These are phyloP conservation scores for Plutella xylostella DNA, from an alignment of 2,888 invertebrate genomes.

Conservation along the genomic window DNA sequence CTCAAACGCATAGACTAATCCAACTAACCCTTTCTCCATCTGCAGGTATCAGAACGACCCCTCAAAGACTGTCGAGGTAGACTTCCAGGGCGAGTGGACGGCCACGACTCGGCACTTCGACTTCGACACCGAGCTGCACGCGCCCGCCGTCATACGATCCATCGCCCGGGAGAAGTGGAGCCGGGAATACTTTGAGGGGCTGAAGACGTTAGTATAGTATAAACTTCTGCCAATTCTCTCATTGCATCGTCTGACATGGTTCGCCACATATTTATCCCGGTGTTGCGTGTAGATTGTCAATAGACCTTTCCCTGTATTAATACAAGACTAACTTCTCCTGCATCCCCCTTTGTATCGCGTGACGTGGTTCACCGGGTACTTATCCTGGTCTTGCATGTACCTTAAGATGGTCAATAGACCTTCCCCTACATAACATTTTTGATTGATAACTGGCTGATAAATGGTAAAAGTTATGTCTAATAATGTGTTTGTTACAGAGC, in stretches of 20 bases:
- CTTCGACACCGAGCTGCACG: slow-evolving; percentile 78
- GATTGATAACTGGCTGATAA: too few species aligned
- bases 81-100: slow-evolving; percentile 73
- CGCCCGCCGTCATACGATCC: slow-evolving; percentile 75
- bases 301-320: too few species aligned
- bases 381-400: too few species aligned
- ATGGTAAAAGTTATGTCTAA: not conserved
- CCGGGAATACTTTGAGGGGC: slow-evolving; percentile 72
- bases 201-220: slow-evolving; percentile 66
- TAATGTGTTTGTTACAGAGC: slow-evolving; percentile 53
- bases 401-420: too few species aligned
- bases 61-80: slow-evolving; percentile 61
- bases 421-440: not conserved
- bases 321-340: too few species aligned
- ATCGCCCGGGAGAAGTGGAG: slow-evolving; percentile 83
- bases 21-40: slow-evolving; percentile 2
- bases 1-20: not conserved
- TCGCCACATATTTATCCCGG: too few species aligned
- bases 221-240: not conserved
- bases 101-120: slow-evolving; percentile 75
- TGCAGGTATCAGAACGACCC: slow-evolving; percentile 61
- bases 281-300: too few species aligned
- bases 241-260: too few species aligned
- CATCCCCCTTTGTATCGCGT: too few species aligned
- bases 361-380: too few species aligned